A percentile compares a stretch with the other conserved stretches of the same genome.
Evolutionary conservation across 1,140 invertebrate species (phyloP).

Genomic region (Drosophila pachea): DNA sequence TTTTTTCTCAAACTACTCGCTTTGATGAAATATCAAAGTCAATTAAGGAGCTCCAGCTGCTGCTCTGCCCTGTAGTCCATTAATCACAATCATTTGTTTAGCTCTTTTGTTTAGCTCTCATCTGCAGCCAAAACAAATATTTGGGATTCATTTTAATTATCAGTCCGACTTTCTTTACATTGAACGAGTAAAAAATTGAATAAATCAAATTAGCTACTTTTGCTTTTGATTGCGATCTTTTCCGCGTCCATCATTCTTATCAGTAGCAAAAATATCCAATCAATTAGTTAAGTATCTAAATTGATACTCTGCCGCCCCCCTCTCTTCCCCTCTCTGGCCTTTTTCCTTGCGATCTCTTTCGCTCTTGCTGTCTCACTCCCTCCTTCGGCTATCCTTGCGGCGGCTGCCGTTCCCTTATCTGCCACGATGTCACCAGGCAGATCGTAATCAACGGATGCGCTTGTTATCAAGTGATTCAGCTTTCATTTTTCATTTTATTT

Average conservation of each 20-base stretch:
- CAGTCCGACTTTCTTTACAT: too few relatives aligned
- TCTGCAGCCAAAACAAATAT: too few relatives aligned
- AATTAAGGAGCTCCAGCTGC: too few relatives aligned
- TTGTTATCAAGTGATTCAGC: conserved; percentile 51
- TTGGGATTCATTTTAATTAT: too few relatives aligned
- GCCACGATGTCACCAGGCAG: conserved; percentile 14
- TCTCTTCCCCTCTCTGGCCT: neutral
- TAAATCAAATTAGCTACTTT: neutral
- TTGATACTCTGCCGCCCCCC: neutral
- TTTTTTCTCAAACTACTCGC: too few relatives aligned
- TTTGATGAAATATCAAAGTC: too few relatives aligned
- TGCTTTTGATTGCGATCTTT: neutral
- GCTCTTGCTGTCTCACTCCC: neutral
- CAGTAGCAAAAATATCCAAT: conserved; percentile 17
- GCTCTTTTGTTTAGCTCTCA: too few relatives aligned
- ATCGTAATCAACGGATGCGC: conserved; percentile 66
- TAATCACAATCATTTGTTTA: too few relatives aligned
- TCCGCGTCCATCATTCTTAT: neutral
- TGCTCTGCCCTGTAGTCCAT: too few relatives aligned
- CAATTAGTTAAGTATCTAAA: conserved; percentile 37
- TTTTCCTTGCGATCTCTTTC: neutral
- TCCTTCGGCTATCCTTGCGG: conserved; percentile 6
- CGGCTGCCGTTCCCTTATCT: neutral
- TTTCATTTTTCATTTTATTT: conserved; percentile 29
- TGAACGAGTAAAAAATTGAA: too few relatives aligned